Evolutionary conservation across 92 coral and sea anemone species (phyloP).

Genomic region (Bergia puertoricense): DNA sequence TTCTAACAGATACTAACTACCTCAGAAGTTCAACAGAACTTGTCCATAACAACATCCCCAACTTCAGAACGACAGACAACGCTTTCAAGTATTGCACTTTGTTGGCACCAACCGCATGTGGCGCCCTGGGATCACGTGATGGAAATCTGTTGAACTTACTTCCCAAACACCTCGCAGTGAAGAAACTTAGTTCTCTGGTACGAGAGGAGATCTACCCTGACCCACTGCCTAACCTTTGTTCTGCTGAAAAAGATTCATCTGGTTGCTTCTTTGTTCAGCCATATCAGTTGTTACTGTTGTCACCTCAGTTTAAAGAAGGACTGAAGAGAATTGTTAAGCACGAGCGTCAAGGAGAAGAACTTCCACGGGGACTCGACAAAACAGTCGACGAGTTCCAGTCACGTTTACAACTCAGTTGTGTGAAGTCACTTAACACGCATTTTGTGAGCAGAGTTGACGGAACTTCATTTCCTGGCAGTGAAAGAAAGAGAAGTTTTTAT

Average conservation of each 20-base stretch:
- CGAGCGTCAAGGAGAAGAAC: background rate
- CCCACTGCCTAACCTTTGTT: constrained; percentile 19
- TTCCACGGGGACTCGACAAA: background rate
- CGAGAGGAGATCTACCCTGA: constrained; percentile 40
- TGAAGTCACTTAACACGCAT: constrained; percentile 13
- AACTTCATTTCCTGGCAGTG: background rate
- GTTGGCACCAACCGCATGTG: constrained; percentile 28
- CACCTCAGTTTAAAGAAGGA: constrained; percentile 43
- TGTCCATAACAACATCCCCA: constrained; percentile 30
- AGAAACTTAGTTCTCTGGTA: background rate
- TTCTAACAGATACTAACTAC: constrained; percentile 15
- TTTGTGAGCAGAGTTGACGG: background rate
- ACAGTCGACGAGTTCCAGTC: background rate
- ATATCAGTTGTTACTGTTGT: constrained; percentile 6
- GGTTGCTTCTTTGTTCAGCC: constrained; percentile 22
- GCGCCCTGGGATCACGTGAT: background rate
- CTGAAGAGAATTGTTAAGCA: constrained; percentile 35
- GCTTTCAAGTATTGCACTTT: constrained; percentile 23
- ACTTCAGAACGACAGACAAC: background rate
- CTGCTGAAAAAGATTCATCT: background rate
- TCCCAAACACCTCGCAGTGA: constrained; percentile 23
- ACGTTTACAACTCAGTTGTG: background rate
- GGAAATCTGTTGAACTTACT: constrained; percentile 23
- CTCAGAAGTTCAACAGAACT: constrained; percentile 36
- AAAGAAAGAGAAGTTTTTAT: constrained; percentile 25